phyloP scores from a whole-genome alignment of 2,888 invertebrate genomes.

The Osmoderma eremita region DNA sequence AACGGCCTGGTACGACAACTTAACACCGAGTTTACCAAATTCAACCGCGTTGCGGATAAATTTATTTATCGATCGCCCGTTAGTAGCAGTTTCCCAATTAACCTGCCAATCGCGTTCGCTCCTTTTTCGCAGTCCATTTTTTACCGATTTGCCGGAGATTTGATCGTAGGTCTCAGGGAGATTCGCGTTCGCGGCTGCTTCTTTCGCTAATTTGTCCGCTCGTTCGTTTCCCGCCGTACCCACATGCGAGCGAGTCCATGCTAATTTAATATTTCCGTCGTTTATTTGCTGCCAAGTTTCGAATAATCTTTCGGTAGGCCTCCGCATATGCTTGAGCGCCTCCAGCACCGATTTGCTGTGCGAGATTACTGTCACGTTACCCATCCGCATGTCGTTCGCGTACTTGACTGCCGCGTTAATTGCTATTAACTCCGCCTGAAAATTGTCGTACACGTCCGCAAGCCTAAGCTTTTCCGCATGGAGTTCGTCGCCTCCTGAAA shows the following conservation, averaged over 20 bases:
- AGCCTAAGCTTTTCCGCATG: no score
- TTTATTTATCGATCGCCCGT: background rate
- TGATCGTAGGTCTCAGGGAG: background rate
- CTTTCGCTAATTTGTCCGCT: conserved; percentile 14
- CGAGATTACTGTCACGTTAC: no score
- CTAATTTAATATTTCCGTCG: background rate
- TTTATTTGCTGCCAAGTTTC: background rate
- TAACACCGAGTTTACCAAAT: background rate
- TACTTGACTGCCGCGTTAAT: background rate
- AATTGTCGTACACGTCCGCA: background rate
- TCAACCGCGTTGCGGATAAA: background rate
- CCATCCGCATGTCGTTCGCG: background rate
- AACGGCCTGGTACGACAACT: conserved; percentile 9
- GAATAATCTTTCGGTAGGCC: background rate
- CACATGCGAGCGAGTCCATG: background rate
- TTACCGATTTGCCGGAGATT: background rate
- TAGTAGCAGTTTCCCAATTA: background rate
- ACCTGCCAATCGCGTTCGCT: background rate
- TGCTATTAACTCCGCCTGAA: background rate
- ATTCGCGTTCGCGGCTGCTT: background rate
- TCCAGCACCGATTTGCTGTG: no score
- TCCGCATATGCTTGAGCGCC: no score
- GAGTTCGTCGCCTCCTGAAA: no score
- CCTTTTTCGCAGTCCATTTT: background rate
- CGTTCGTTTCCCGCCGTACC: conserved; percentile 5